Percentiles rank a stretch among this genome's conserved stretches.
These are phyloP conservation scores for Pyrrhia umbra DNA, from an alignment of 2,888 invertebrate genomes.

Conservation along the genomic window DNA sequence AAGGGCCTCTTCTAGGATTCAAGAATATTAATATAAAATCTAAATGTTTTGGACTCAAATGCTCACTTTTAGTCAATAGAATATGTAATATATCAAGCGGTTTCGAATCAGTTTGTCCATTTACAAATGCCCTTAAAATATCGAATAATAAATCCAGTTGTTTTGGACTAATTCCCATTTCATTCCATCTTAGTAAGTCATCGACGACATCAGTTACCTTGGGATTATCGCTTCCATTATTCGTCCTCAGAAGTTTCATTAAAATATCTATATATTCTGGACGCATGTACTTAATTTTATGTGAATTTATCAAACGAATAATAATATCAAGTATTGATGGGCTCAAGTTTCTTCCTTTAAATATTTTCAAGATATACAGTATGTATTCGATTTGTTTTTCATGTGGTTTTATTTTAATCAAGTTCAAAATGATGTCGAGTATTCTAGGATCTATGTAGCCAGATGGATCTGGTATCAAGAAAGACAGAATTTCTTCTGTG, in stretches of 20 bases:
- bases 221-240: conserved; percentile 8
- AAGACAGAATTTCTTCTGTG: conserved; percentile 25
- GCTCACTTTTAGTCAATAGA: conserved; percentile 24
- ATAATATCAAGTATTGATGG: conserved; percentile 14
- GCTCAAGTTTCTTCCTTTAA: conserved; percentile 21
- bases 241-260: conserved; percentile 23
- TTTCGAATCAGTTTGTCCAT: conserved; percentile 29
- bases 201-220: conserved; percentile 14
- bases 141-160: conserved; percentile 35
- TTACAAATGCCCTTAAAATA: conserved; percentile 34
- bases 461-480: conserved; percentile 32
- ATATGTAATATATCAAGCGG: conserved; percentile 43
- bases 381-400: conserved; percentile 30
- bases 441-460: conserved; percentile 41
- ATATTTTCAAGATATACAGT: conserved; percentile 40
- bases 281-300: conserved; percentile 23
- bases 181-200: conserved; percentile 31
- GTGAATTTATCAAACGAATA: conserved; percentile 27
- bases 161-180: conserved; percentile 31
- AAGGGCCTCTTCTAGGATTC: conserved; percentile 18
- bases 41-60: conserved; percentile 13
- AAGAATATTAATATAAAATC: conserved; percentile 47
- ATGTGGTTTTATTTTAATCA: conserved; percentile 16
- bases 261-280: conserved; percentile 36
- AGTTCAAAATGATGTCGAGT: conserved; percentile 33